Percentiles rank a stretch among this genome's conserved stretches.
Evolutionary conservation across 1,140 invertebrate genomes (phyloP).

Genomic region (Meloidogyne exigua): DNA sequence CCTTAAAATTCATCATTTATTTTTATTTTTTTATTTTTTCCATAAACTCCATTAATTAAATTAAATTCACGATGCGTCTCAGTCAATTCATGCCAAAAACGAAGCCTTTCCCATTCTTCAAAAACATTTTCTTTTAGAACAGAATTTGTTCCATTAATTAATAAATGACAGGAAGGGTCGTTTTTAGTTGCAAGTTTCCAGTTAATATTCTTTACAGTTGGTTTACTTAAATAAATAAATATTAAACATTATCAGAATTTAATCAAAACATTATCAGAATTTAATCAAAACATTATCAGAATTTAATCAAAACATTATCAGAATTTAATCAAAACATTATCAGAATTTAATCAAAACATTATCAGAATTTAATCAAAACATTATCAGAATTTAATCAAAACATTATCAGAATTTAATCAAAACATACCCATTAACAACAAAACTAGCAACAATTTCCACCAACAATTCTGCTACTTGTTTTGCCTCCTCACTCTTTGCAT

Average conservation of each 20-base stretch:
- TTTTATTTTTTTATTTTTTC: neutral
- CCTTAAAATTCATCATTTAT: constrained; percentile 25
- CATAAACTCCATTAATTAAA: constrained; percentile 20
- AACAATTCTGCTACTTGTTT: neutral
- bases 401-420: neutral
- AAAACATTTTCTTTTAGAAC: constrained; percentile 1
- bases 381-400: too few species aligned
- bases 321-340: too few species aligned
- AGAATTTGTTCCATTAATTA: constrained; percentile 24
- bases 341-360: too few species aligned
- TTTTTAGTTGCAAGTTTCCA: constrained; percentile 20
- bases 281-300: too few species aligned
- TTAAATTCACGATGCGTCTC: constrained; percentile 26
- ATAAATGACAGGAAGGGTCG: constrained; percentile 24
- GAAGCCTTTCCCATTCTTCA: constrained; percentile 11
- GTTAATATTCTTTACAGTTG: neutral
- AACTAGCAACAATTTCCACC: constrained; percentile 1
- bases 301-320: too few species aligned
- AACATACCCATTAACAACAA: constrained; percentile 15
- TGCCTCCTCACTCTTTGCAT: neutral
- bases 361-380: too few species aligned
- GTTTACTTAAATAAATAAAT: neutral
- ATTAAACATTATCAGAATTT: neutral
- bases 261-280: too few species aligned
- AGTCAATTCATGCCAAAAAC: constrained; percentile 29